These are phyloP conservation scores for Lophura nycthemera DNA, from an alignment of 2,113 vertebrate genomes.

Conservation along the genomic window DNA sequence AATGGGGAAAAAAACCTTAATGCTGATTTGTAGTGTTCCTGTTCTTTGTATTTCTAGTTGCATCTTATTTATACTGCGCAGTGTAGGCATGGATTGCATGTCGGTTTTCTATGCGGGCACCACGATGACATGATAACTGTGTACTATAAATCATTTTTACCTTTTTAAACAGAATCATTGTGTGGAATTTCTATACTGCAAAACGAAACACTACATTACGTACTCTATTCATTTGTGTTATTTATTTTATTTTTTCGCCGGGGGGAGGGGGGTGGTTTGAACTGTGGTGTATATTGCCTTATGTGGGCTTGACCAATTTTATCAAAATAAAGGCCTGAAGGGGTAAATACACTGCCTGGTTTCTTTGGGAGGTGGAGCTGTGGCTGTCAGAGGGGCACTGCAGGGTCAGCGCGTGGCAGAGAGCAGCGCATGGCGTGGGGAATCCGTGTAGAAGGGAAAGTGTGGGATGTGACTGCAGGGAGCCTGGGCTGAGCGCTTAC, in stretches of 20 bases:
- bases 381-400: background rate
- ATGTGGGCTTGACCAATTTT: conserved; percentile 72
- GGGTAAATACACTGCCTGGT: conserved; percentile 13
- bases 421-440: rapidly evolving
- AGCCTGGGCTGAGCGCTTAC: too few relatives aligned
- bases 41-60: conserved; percentile 69
- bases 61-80: conserved; percentile 67
- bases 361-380: background rate
- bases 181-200: conserved; percentile 72
- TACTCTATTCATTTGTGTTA: conserved; percentile 62
- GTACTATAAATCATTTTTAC: conserved; percentile 76
- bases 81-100: conserved; percentile 72
- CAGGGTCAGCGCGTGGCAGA: rapidly evolving
- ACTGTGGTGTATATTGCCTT: conserved; percentile 66
- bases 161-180: conserved; percentile 70
- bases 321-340: conserved; percentile 66
- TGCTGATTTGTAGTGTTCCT: conserved; percentile 57
- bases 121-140: conserved; percentile 48
- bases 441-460: rapidly evolving
- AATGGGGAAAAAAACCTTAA: background rate
- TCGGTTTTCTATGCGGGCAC: conserved; percentile 67
- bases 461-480: too few relatives aligned
- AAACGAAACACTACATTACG: conserved; percentile 70
- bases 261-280: conserved; percentile 18
- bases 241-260: conserved; percentile 38